Evolutionary conservation across 2,113 vertebrate species (phyloP).

Genomic region (Ceyx melanurus): DNA sequence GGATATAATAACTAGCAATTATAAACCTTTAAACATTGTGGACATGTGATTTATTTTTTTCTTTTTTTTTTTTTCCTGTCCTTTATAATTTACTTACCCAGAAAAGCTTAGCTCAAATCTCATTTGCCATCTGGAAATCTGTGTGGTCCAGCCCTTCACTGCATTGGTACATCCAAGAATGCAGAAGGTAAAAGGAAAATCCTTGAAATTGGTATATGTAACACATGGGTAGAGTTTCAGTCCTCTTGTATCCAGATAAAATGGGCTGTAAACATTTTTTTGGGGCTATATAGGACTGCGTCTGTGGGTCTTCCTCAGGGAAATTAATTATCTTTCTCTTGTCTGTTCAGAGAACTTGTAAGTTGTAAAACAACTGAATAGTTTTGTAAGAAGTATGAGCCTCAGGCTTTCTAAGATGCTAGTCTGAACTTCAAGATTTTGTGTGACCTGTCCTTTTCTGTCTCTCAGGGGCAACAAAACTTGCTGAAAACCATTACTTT

Average conservation of each 20-base stretch:
- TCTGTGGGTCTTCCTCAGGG: neutral
- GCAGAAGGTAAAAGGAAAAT: neutral
- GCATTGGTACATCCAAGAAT: neutral
- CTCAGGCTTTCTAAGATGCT: neutral
- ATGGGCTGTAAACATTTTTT: neutral
- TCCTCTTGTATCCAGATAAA: neutral
- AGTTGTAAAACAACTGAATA: neutral
- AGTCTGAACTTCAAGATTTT: neutral
- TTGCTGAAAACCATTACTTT: neutral
- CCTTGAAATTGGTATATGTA: neutral
- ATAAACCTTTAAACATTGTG: conserved; percentile 25
- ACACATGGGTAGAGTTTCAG: neutral
- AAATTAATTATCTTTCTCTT: neutral
- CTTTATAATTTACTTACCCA: conserved; percentile 62
- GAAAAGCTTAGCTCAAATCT: conserved; percentile 32
- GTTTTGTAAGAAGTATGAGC: neutral
- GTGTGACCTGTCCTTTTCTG: neutral
- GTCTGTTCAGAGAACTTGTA: neutral
- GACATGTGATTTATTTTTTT: neutral
- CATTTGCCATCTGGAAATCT: conserved; percentile 49
- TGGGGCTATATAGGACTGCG: neutral
- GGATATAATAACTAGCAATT: conserved; percentile 35
- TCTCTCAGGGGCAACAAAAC: neutral
- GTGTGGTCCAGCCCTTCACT: conserved; percentile 50
- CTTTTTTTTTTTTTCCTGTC: neutral